Base-by-base conservation (phyloP, 2,113 vertebrate species). In the Ptilonorhynchus violaceus region DNA sequence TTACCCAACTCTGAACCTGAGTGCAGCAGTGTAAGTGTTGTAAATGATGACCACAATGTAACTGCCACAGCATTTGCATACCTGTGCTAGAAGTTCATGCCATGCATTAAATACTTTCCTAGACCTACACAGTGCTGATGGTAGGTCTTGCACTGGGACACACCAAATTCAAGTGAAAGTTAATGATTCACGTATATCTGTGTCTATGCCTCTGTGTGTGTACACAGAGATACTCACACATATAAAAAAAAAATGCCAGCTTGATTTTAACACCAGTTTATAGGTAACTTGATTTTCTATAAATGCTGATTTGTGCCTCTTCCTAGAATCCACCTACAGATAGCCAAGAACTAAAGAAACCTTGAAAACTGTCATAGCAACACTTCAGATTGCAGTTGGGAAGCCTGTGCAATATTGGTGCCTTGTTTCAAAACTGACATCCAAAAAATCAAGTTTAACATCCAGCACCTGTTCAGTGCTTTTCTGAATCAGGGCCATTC, bases 281-380 rank as follows among this genome's bases (percentile, higher is more conserved):
- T 70, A 96, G 79, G 76, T 93, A 92, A 70, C 24, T 72, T 2
- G 0, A 13, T 68, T 91, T 88, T 89, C 79, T 86, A 75, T 35
- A 86, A 93, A 80, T 59, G 33, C 7, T 73, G 42, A 14, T 70
- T 84, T 90, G 15, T 77, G 47, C 11, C n/a, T 88, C 68, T 91
- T 92, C 88, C 83, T 94, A 68, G 76, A 94, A 94, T 92, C 85
- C 89, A 94, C 90, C 95, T 88, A 96, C 90, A 88, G 75, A 85
- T 62, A 84, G 76, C 83, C 83, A 94, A 92, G 68, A 93, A 88
- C 59, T 77, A 86, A 92, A 93, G 82, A 83, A 93, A 92, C 85
- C 72, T 83, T 92, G 68, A 96, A 96, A 93, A 94, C 79, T 94
- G 85, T 91, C 92, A 96, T 88, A 95, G 88, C 72, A 96, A 94